A percentile compares a stretch with the other conserved stretches of the same genome.
phyloP scores from a whole-genome alignment of 2,888 invertebrate genomes.

The Spilarctia lutea region DNA sequence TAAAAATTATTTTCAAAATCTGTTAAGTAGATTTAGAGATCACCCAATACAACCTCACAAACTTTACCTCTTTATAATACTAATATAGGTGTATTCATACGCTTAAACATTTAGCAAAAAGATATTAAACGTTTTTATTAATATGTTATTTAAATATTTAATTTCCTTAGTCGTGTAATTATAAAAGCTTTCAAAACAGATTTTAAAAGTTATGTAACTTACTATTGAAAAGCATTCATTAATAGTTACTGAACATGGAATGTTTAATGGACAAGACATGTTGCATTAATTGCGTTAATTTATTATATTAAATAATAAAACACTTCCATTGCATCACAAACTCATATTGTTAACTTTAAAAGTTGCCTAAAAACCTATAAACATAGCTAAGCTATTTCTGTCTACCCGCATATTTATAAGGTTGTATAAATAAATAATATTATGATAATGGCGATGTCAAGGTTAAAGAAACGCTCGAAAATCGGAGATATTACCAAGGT shows the following conservation, averaged over 20 bases:
- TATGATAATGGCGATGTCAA: constrained; percentile 46
- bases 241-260: not conserved
- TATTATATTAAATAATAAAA: no score
- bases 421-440: constrained; percentile 16
- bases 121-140: no score
- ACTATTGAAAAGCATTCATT: no score
- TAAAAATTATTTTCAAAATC: no score
- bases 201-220: not conserved
- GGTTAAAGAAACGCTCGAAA: constrained; percentile 44
- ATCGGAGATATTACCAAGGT: constrained; percentile 40
- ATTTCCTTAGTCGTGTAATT: no score
- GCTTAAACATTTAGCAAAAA: no score
- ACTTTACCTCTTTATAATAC: no score
- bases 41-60: no score
- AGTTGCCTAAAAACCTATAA: constrained; percentile 13
- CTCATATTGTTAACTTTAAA: not conserved
- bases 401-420: constrained; percentile 2
- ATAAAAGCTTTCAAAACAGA: not conserved
- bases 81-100: no score
- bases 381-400: not conserved
- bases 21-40: no score
- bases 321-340: constrained; percentile 1
- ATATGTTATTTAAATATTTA: no score
- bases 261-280: not conserved
- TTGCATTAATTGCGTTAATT: no score